Percentiles rank a stretch among this genome's conserved stretches.
phyloP scores from a whole-genome alignment of 2,113 vertebrate species.

The Corydoras sp. region DNA sequence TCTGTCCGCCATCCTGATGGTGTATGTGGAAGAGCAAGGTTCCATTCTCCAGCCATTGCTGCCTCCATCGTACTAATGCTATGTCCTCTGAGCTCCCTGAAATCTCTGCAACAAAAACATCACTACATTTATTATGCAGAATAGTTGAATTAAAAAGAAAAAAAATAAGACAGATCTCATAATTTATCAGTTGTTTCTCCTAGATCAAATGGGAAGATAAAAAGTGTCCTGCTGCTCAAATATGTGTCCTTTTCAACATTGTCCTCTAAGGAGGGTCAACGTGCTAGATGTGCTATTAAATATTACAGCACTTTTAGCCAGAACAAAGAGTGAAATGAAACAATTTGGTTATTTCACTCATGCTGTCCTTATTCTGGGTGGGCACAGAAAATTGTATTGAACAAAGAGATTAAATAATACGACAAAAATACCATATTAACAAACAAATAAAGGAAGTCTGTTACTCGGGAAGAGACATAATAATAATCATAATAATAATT shows the following conservation, averaged over 20 bases:
- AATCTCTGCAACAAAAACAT: conserved; percentile 75
- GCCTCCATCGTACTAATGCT: conserved; percentile 91
- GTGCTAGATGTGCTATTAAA: neutral
- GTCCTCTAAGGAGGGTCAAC: no score
- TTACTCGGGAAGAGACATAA: no score
- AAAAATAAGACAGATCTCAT: no score
- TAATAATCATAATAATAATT: no score
- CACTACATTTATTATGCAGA: neutral
- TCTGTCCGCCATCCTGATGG: conserved; percentile 87
- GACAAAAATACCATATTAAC: no score
- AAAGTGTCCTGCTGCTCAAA: no score
- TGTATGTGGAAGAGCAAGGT: conserved; percentile 97
- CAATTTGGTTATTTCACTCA: neutral
- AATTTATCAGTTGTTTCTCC: no score
- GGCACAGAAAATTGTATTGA: neutral
- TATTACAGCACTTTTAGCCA: neutral
- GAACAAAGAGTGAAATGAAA: neutral
- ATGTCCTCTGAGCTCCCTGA: conserved; percentile 96
- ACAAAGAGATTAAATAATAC: no score
- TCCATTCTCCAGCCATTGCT: conserved; percentile 97
- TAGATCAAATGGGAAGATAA: no score
- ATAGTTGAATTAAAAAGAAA: neutral
- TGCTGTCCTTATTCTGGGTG: no score
- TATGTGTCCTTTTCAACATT: no score
- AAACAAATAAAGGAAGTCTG: no score